Percentiles rank a stretch among this genome's conserved stretches.
Conservation (phyloP, 2,113 vertebrate genomes). For the Microcebus murinus region DNA sequence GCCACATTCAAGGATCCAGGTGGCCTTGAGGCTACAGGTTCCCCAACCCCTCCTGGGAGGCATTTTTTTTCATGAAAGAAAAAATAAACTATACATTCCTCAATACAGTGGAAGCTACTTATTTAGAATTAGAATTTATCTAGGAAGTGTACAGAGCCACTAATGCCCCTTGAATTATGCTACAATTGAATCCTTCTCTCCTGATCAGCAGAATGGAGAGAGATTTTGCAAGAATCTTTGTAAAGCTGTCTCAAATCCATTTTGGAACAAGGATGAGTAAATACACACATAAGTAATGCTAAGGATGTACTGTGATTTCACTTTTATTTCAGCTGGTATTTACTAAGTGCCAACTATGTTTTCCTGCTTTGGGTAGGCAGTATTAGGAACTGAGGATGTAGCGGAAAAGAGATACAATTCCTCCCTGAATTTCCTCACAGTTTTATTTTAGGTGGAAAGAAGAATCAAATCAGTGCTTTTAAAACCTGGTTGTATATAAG, state of each 20-base stretch:
- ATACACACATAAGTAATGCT: not conserved
- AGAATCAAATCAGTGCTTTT: constrained; percentile 28
- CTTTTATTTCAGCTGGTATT: constrained; percentile 14
- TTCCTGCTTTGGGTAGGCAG: not conserved
- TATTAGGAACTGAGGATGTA: not conserved
- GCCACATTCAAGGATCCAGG: too few species aligned
- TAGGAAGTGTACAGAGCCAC: not conserved
- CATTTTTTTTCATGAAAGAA: not conserved
- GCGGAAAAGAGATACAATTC: not conserved
- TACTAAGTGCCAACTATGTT: not conserved
- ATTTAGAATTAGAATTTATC: not conserved
- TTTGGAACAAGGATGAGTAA: not conserved
- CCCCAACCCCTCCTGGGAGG: not conserved
- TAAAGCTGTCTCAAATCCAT: not conserved
- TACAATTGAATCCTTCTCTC: not conserved
- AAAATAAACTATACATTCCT: not conserved
- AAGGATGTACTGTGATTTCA: not conserved
- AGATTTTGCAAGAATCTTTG: not conserved
- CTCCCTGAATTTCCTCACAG: not conserved
- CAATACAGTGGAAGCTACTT: not conserved
- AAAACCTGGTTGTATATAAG: constrained; percentile 42
- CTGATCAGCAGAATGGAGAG: not conserved
- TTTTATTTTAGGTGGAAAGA: constrained; percentile 37
- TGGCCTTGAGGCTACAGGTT: too few species aligned
- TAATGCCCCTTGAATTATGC: not conserved